These are phyloP conservation scores for Sardinella longiceps DNA, from an alignment of 2,797 vertebrate species.

Conservation along the genomic window DNA sequence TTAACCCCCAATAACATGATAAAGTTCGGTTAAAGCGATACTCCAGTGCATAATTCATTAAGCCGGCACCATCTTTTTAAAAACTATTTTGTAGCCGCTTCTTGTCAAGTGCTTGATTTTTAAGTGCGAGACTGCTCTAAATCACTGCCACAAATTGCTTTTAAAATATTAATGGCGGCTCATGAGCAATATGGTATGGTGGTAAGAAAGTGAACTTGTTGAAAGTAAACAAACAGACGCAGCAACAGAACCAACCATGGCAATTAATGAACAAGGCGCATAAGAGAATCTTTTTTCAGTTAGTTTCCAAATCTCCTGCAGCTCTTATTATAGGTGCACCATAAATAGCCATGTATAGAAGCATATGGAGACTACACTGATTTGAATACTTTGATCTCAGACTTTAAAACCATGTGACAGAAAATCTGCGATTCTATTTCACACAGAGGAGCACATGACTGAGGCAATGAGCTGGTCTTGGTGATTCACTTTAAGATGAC, in stretches of 20 bases:
- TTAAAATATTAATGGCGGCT: not conserved
- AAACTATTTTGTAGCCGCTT: not conserved
- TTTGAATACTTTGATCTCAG: not conserved
- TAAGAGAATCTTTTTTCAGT: not conserved
- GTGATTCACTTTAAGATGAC: not conserved
- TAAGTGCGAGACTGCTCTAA: not conserved
- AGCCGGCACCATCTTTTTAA: not conserved
- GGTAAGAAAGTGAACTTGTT: not conserved
- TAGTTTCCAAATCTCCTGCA: not conserved
- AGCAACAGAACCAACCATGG: not conserved
- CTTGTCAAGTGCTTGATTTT: constrained; percentile 1
- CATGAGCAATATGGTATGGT: not conserved
- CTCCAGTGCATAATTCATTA: not conserved
- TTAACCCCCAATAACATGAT: constrained; percentile 29
- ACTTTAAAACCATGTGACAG: not conserved
- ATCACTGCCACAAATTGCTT: not conserved
- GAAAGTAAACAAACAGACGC: not conserved
- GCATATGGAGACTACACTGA: not conserved
- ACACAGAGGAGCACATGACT: not conserved
- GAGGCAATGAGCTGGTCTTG: not conserved
- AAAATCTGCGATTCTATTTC: not conserved
- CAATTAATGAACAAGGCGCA: not conserved
- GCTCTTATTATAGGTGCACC: not conserved
- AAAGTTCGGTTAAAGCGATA: constrained; percentile 7
- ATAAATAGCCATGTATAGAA: not conserved